These are phyloP conservation scores for Cepphus grylle DNA, from an alignment of 2,113 vertebrate species.

Conservation along the genomic window DNA sequence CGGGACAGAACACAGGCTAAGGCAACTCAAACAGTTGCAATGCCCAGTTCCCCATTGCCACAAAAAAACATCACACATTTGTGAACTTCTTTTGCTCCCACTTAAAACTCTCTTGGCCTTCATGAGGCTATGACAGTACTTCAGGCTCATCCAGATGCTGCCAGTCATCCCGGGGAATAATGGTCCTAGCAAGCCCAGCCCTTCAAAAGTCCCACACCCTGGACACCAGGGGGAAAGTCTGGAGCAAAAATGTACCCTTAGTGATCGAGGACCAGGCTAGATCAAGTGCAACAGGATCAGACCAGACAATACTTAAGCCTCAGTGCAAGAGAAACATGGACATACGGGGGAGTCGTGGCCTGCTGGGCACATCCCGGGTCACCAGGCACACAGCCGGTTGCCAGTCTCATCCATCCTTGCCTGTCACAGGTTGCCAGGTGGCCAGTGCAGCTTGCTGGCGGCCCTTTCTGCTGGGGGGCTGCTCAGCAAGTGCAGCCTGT, in stretches of 20 bases:
- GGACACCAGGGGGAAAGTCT: not conserved
- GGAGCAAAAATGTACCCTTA: not conserved
- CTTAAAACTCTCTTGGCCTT: not conserved
- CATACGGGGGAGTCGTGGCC: not conserved
- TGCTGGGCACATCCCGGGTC: not conserved
- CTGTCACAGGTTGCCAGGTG: not conserved
- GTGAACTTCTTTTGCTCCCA: not conserved
- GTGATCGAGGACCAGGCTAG: not conserved
- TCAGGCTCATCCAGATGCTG: not conserved
- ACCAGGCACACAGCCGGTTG: not conserved
- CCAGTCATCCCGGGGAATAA: not conserved
- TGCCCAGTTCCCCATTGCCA: not conserved
- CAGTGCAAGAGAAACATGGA: not conserved
- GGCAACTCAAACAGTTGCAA: not conserved
- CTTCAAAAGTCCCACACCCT: not conserved
- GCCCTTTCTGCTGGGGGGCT: not conserved
- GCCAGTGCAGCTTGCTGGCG: not conserved
- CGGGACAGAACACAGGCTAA: fast-evolving
- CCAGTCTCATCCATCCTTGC: not conserved
- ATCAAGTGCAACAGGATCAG: not conserved
- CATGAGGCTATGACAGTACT: not conserved
- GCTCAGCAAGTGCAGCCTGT: not conserved
- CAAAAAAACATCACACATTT: not conserved
- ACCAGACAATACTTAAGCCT: not conserved
- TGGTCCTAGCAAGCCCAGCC: too few relatives aligned